These are phyloP conservation scores for Steinernema hermaphroditum DNA, from an alignment of 2,888 invertebrate genomes.

Conservation along the genomic window DNA sequence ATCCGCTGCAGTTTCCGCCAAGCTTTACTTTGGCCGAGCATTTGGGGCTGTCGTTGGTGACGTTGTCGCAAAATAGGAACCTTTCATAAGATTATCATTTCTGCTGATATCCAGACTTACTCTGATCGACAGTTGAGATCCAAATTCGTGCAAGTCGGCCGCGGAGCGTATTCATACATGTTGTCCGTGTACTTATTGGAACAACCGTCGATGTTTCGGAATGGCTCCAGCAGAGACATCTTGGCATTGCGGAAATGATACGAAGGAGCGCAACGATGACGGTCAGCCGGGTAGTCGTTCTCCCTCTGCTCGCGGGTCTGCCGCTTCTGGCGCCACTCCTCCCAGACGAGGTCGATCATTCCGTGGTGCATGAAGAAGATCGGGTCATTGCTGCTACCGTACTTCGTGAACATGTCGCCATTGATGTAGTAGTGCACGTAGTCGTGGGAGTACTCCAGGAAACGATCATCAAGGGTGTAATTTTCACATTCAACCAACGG, in stretches of 20 bases:
- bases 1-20: slow-evolving; percentile 60
- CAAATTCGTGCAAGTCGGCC: slow-evolving; percentile 45
- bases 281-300: slow-evolving; percentile 49
- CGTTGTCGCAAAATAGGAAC: slow-evolving; percentile 59
- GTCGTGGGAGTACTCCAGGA: slow-evolving; percentile 63
- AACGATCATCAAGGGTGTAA: slow-evolving; percentile 57
- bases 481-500: slow-evolving; percentile 41
- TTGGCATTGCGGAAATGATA: slow-evolving; percentile 55
- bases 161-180: slow-evolving; percentile 56
- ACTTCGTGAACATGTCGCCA: slow-evolving; percentile 56
- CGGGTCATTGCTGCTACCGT: slow-evolving; percentile 65
- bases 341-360: slow-evolving; percentile 44
- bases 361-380: slow-evolving; percentile 67
- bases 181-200: slow-evolving; percentile 59
- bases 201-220: slow-evolving; percentile 48
- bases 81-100: slow-evolving; percentile 43
- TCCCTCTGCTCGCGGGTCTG: slow-evolving; percentile 52
- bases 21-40: slow-evolving; percentile 58
- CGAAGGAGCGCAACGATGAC: slow-evolving; percentile 42
- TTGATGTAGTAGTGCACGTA: slow-evolving; percentile 63
- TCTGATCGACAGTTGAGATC: slow-evolving; percentile 42
- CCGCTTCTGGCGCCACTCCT: slow-evolving; percentile 59
- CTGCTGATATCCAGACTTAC: slow-evolving; percentile 31
- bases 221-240: slow-evolving; percentile 50
- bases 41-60: slow-evolving; percentile 38